Base-by-base conservation (phyloP, 1,140 invertebrate species). In the Plodia interpunctella region DNA sequence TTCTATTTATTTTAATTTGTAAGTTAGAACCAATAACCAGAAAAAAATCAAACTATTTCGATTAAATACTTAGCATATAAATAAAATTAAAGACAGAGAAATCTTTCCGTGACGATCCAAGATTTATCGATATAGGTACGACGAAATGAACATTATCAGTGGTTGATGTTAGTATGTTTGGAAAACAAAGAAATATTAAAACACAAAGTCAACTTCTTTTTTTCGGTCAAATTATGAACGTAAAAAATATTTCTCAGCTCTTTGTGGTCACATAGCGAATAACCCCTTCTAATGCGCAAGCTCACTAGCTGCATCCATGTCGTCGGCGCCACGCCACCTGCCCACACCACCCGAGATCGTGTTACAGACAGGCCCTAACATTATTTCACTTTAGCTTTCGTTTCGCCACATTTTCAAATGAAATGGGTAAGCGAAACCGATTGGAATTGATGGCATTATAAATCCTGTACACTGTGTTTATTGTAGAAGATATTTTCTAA, bases 101-200 rank as follows among this genome's bases (percentile, higher is more conserved):
- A n/a, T n/a, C n/a, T n/a, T 25, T 25, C 2, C 21, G 21, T 25
- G 21, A 25, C 2, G 2, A 10, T n/a, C 13, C 38, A 15, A 15
- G n/a, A 15, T 15, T 2, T 44, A 15, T 6, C 8, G 13, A 44
- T 44, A 15, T 17, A 4, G 15, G 9, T 15, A 35, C 10, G 32
- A 11, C 2, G 15, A 44, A 4, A 15, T 2, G 38, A 44, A 44
- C 38, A 44, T 44, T 44, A 2, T 2, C 38, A 35, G 32, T 11
- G 13, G 10, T 44, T 44, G 38, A 15, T 2, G 32, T 15, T 15
- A 3, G 38, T 6, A 44, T 44, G 38, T 15, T 2, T 44, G 15
- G 38, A 44, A 44, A 57, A 71, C 69, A 71, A 71, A 71, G 69
- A 50, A 62, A 62, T 58, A 61, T 67, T 54, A 66, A 10, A n/a